Base-by-base conservation (phyloP, 2,888 invertebrate genomes). In the Cerastoderma edule region DNA sequence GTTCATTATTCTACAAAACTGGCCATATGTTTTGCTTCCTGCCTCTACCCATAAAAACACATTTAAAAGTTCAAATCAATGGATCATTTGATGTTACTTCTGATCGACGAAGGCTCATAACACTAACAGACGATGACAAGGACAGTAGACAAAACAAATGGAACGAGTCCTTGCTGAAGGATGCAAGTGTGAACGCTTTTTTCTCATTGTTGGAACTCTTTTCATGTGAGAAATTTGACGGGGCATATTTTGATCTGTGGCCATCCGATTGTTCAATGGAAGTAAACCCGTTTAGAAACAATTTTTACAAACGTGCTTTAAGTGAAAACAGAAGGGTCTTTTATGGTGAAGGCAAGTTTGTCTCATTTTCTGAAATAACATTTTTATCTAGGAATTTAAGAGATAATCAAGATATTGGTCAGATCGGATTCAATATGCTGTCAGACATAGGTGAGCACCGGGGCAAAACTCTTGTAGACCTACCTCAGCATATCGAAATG, bases 31-130 rank as follows among this genome's bases (percentile, higher is more conserved):
- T 91, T 60, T 89, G 90, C 72, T 92, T 85, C 71, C 73, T 92
- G 24, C 92, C 92, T 1, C 78, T 91, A 28, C 90, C 91, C 24
- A 81, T 89, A 22, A 69, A 78, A 35, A 85, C 84, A 2, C 79
- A 79, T 1, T 80, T 90, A 6, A 86, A 87, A 8, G 80, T 90
- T n/a, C 90, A 90, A 68, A 76, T 92, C 32, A 92, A 91, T 78
- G 92, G 88, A 0, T 83, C 85, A 10, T 92, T 92, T 85, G 44
- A 89, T 32, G 83, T 91, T 2, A 86, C 87, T n/a, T 87, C 90
- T 19, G 87, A 90, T 63, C 68, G 92, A 27, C 74, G 89, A 13
- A 82, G 85, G 35, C 83, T 92, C 13, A 64, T 75, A 5, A 74
- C 75, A 30, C 67, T 69, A 27, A 87, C 88, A 6, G 85, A 84